phyloP scores from a whole-genome alignment of 2,888 invertebrate genomes.

The Lasioglossum villosulum region DNA sequence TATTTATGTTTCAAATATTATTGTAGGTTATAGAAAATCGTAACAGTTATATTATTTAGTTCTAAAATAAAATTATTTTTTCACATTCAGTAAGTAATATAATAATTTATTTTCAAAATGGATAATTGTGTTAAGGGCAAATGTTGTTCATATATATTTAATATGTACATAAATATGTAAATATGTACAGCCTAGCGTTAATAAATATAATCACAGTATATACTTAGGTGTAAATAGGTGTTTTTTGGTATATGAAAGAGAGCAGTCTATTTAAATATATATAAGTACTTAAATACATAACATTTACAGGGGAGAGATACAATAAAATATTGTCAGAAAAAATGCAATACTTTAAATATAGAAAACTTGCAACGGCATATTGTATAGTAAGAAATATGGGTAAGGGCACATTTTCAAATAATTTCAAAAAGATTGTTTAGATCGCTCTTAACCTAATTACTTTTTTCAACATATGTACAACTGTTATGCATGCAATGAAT shows the following conservation, averaged over 20 bases:
- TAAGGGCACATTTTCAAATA: conserved; percentile 44
- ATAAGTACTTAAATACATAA: conserved; percentile 17
- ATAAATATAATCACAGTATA: not conserved
- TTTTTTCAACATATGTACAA: not conserved
- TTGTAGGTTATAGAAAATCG: not conserved
- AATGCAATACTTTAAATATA: conserved; percentile 61
- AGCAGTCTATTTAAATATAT: not conserved
- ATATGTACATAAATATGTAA: not conserved
- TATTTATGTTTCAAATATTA: not conserved
- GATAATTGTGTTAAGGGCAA: not conserved
- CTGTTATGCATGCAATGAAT: not conserved
- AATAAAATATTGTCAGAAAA: conserved; percentile 33
- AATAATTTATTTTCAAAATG: not conserved
- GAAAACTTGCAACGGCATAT: conserved; percentile 51
- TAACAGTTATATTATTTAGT: not conserved
- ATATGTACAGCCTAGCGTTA: no score
- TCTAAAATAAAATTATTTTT: not conserved
- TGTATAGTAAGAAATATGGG: conserved; percentile 71
- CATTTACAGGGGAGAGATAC: conserved; percentile 23
- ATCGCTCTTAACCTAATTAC: conserved; percentile 26
- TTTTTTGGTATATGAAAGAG: not conserved
- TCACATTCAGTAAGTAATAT: not conserved
- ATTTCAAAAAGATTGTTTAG: conserved; percentile 3
- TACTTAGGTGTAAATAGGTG: not conserved
- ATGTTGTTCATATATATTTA: not conserved